Conservation (phyloP, 2,797 vertebrate species). For the Danio choprae region DNA sequence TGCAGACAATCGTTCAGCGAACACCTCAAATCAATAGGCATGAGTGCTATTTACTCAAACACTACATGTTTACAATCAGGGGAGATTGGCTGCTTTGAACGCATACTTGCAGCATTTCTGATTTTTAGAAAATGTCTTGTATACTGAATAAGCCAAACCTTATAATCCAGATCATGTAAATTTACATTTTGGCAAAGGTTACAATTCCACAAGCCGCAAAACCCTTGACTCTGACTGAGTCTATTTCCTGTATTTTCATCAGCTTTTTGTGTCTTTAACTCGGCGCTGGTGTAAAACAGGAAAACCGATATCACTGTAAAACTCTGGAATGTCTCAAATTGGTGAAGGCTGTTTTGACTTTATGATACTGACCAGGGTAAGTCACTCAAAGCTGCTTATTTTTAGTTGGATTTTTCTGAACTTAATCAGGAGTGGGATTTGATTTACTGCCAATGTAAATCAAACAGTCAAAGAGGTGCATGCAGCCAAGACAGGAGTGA, state of each 20-base stretch:
- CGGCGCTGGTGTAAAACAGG: slow-evolving; percentile 71
- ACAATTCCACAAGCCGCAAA: slow-evolving; percentile 57
- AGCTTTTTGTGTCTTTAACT: slow-evolving; percentile 65
- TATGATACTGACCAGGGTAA: slow-evolving; percentile 73
- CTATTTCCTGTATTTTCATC: slow-evolving; percentile 63
- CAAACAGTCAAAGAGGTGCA: slow-evolving; percentile 65
- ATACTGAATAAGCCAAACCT: slow-evolving; percentile 56
- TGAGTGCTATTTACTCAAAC: slow-evolving; percentile 31
- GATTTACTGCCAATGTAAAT: slow-evolving; percentile 76
- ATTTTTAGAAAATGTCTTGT: slow-evolving; percentile 54
- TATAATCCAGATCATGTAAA: slow-evolving; percentile 59
- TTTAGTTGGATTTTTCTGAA: slow-evolving; percentile 74
- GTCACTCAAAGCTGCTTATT: slow-evolving; percentile 76
- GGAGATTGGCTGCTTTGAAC: slow-evolving; percentile 48
- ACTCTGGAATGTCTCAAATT: slow-evolving; percentile 73
- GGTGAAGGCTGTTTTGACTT: slow-evolving; percentile 63
- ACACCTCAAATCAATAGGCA: slow-evolving; percentile 38
- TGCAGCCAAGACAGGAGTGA: slow-evolving; percentile 63
- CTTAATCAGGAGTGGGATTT: slow-evolving; percentile 73
- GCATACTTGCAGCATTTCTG: slow-evolving; percentile 41
- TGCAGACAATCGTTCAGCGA: slow-evolving; percentile 47
- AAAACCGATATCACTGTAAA: slow-evolving; percentile 68
- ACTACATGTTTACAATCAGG: slow-evolving; percentile 15
- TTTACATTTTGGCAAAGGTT: slow-evolving; percentile 59
- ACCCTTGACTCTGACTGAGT: slow-evolving; percentile 52